Evolutionary conservation across 1,140 invertebrate species (phyloP), one percentile per base, ranked within the genome.

Genomic region (Himalopsyche phryganea): DNA sequence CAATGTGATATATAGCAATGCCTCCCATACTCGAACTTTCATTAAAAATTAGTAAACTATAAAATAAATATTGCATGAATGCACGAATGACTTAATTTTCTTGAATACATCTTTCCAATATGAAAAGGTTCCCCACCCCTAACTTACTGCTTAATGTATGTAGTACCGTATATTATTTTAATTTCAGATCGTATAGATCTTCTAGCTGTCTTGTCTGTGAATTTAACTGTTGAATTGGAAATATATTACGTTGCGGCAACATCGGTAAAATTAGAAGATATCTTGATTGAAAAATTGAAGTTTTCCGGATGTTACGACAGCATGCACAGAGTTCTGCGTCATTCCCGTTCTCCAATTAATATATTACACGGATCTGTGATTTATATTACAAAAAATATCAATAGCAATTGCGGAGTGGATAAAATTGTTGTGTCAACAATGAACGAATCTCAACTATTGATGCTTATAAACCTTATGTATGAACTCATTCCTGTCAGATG

Each of bases 381-480:
- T 5, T 42, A 51, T 23, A 11, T 51, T 19, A 14, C 19, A 6
- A 17, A 42, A 51, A 36, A 11, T 41, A 11, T 6, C 3, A 13
- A 35, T 17, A 20, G 4, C 9, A 28, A 17, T 41, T 42, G 35
- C 10, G 41, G 23, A 7, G 14, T 41, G 23, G 6, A 51, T 28
- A 44, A 49, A 28, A 36, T 60, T 36, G 19, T 36, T 11, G 17
- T 60, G 0, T 48, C 49, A 23, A 20, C 38, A 15, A 55, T 20
- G 58, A 55, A 46, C 23, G 40, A 50, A 32, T 36, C 33, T 19
- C 60, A 61, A 49, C 20, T 58, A 14, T 47, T 58, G 3, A 20
- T 61, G 35, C 32, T 61, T 9, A 23, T 58, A 19, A 61, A 61
- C 35, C n/a, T 57, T 10, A 52, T 61, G 7, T 61, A 61, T 44